Evolutionary conservation across 1,140 invertebrate genomes (phyloP).

Genomic region (Zaprionus gabonicus): DNA sequence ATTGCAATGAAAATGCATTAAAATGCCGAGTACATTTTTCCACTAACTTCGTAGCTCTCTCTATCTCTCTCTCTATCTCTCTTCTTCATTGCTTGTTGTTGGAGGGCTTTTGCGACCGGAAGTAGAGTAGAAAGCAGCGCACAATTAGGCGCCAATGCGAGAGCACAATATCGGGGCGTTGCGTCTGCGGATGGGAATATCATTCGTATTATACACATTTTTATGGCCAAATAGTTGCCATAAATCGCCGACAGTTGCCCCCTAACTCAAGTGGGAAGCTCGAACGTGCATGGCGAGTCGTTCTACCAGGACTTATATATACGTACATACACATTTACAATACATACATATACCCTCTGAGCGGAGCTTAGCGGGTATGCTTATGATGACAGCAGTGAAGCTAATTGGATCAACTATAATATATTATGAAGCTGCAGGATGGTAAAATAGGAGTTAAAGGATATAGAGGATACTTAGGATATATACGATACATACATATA

Average conservation of each 20-base stretch:
- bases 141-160: conserved; percentile 64
- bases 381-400: background rate
- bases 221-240: conserved; percentile 66
- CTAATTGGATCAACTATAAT: too few relatives aligned
- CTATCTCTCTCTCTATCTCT: background rate
- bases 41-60: conserved; percentile 20
- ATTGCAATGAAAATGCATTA: conserved; percentile 78
- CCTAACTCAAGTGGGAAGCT: conserved; percentile 60
- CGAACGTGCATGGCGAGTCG: conserved; percentile 34
- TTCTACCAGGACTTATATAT: background rate
- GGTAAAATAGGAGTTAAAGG: too few relatives aligned
- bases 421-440: too few relatives aligned
- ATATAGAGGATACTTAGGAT: too few relatives aligned
- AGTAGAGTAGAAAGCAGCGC: conserved; percentile 3
- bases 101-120: background rate
- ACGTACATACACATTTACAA: too few relatives aligned
- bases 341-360: background rate
- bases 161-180: conserved; percentile 4
- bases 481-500: too few relatives aligned
- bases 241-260: conserved; percentile 58
- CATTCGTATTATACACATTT: conserved; percentile 58
- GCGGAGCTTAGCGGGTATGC: background rate
- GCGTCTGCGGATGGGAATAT: conserved; percentile 29
- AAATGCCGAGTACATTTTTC: conserved; percentile 68
- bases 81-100: background rate